Evolutionary conservation across 2,888 invertebrate species (phyloP).

Genomic region (Serripes groenlandicus): DNA sequence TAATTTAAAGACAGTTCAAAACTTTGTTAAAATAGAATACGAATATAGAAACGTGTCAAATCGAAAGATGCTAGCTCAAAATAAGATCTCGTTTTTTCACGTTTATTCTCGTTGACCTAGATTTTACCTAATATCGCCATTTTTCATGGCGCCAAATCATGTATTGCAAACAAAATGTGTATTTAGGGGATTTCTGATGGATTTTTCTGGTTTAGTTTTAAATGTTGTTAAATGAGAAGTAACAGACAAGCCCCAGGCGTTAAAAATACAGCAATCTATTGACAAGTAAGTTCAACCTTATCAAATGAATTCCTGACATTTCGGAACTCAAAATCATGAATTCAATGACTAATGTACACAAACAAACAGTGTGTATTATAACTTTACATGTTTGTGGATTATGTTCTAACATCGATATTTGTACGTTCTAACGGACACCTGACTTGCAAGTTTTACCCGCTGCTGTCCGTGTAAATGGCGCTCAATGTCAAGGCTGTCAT

Average conservation of each 20-base stretch:
- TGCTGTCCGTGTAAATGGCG: not conserved
- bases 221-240: too few species aligned
- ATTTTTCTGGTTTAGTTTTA: not conserved
- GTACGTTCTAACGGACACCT: too few species aligned
- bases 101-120: constrained; percentile 27
- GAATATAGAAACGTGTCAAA: not conserved
- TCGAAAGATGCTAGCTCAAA: not conserved
- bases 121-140: constrained; percentile 30
- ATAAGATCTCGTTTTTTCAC: constrained; percentile 1
- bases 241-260: too few species aligned
- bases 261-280: too few species aligned
- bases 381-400: too few species aligned
- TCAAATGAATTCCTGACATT: not conserved
- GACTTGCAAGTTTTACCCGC: too few species aligned
- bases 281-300: not conserved
- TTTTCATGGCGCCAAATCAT: constrained; percentile 23
- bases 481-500: constrained; percentile 14
- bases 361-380: too few species aligned
- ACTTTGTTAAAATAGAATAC: not conserved
- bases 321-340: too few species aligned
- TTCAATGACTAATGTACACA: too few species aligned
- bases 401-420: too few species aligned
- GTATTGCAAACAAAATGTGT: not conserved
- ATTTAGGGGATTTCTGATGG: not conserved
- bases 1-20: too few species aligned